Conservation (phyloP, 2,797 vertebrate genomes). For the Adrianichthys oophorus region DNA sequence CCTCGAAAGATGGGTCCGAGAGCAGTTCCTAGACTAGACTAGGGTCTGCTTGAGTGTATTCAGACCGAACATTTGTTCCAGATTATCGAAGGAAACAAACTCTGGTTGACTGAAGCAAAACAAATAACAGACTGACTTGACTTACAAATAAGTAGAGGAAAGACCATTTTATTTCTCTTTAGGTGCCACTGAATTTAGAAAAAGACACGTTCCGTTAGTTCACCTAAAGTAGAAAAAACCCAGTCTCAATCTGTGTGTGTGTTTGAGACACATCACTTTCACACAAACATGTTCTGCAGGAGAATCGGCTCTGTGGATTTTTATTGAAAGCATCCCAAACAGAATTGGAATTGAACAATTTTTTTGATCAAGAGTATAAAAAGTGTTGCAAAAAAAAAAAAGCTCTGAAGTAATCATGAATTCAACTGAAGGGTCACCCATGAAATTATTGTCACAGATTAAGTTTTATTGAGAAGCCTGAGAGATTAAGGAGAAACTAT, state of each 20-base stretch:
- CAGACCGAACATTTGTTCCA: too few species aligned
- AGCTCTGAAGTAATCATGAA: conserved; percentile 50
- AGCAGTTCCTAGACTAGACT: too few species aligned
- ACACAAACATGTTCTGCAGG: conserved; percentile 18
- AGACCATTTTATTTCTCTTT: conserved; percentile 22
- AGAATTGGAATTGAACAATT: conserved; percentile 4
- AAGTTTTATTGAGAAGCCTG: conserved; percentile 57
- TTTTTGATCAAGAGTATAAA: conserved; percentile 32
- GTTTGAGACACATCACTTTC: conserved; percentile 15
- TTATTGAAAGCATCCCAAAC: conserved; percentile 26
- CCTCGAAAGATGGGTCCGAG: too few species aligned
- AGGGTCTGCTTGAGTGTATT: too few species aligned
- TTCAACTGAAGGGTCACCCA: conserved; percentile 51
- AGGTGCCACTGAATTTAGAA: conserved; percentile 3
- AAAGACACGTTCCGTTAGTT: conserved; percentile 4
- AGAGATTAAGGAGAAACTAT: conserved; percentile 59
- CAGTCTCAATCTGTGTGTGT: conserved; percentile 4
- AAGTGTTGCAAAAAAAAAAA: conserved; percentile 40
- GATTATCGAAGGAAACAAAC: too few species aligned
- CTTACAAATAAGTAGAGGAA: conserved; percentile 17
- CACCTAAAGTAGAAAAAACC: conserved; percentile 24
- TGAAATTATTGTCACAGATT: conserved; percentile 57
- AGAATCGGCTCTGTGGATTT: conserved; percentile 19
- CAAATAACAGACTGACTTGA: conserved; percentile 11
- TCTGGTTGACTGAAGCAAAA: too few species aligned